These are phyloP conservation scores for Panthera uncia DNA, from an alignment of 2,113 vertebrate genomes.

Conservation along the genomic window DNA sequence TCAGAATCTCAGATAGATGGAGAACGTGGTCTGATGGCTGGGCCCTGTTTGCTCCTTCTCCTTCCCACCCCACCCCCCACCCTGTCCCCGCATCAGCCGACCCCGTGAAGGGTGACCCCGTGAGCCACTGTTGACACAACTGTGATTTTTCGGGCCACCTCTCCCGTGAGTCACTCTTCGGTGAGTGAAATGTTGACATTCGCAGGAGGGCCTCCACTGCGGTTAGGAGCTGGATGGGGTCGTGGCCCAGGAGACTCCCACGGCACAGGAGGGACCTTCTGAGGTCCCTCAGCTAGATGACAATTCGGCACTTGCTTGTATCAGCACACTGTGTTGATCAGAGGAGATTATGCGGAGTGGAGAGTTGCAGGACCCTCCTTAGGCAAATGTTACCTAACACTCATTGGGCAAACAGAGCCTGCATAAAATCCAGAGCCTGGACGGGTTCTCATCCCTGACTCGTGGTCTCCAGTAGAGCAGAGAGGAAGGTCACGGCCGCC, in stretches of 20 bases:
- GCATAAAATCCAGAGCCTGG: conserved; percentile 19
- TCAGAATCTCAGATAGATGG: background rate
- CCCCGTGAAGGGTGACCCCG: background rate
- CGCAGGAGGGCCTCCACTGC: background rate
- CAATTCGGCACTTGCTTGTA: background rate
- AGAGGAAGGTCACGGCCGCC: accelerated
- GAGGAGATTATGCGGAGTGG: background rate
- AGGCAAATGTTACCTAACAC: background rate
- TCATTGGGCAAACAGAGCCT: conserved; percentile 45
- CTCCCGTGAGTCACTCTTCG: background rate
- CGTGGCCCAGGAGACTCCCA: background rate
- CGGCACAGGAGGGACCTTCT: background rate
- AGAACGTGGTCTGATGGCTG: accelerated
- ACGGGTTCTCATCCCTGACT: background rate
- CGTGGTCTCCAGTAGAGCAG: background rate
- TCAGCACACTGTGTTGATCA: background rate
- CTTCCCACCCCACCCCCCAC: no score
- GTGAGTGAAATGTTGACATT: background rate
- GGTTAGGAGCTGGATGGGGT: accelerated
- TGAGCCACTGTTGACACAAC: background rate
- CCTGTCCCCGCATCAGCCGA: accelerated
- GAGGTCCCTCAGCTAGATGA: background rate
- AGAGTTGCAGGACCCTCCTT: background rate
- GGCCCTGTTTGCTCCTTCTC: accelerated
- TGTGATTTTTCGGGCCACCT: background rate